phyloP scores from a whole-genome alignment of 2,797 vertebrate species.

The Siniperca scherzeri region DNA sequence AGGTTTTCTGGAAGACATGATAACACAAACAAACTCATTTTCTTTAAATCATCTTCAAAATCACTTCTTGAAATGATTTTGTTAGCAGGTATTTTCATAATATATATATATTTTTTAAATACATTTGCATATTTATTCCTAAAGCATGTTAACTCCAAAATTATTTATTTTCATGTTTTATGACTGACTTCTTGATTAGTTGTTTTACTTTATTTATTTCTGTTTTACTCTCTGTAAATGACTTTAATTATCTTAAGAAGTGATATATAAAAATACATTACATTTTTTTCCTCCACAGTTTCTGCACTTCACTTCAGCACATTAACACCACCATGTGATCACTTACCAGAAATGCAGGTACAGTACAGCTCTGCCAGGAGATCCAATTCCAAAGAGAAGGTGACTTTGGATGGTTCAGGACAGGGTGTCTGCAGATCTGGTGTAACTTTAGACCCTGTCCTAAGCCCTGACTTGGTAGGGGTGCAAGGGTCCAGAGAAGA shows the following conservation, averaged over 20 bases:
- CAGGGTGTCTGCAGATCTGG: conserved; percentile 84
- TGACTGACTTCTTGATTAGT: not conserved
- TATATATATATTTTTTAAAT: no score
- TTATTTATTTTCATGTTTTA: not conserved
- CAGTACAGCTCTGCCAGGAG: conserved; percentile 93
- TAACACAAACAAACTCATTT: conserved; percentile 2
- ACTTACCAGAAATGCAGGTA: conserved; percentile 92
- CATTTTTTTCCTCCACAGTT: not conserved
- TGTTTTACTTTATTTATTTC: not conserved
- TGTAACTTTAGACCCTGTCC: conserved; percentile 80
- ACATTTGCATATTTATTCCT: not conserved
- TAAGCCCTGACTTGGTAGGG: conserved; percentile 82
- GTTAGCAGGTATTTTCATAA: not conserved
- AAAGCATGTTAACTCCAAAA: not conserved
- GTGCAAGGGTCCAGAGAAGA: conserved; percentile 83
- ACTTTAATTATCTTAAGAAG: not conserved
- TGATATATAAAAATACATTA: not conserved
- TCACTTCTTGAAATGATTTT: not conserved
- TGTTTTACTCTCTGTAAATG: not conserved
- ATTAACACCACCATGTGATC: conserved; percentile 62
- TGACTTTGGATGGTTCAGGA: conserved; percentile 90
- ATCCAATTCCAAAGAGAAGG: conserved; percentile 88
- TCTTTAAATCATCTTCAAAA: not conserved
- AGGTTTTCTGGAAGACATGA: conserved; percentile 90
- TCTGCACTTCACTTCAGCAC: not conserved